A percentile compares a stretch with the other conserved stretches of the same genome.
Evolutionary conservation across 53 echinoderm and acorn worm genomes (phyloP).

Genomic region (Hippasteria phrygiana): DNA sequence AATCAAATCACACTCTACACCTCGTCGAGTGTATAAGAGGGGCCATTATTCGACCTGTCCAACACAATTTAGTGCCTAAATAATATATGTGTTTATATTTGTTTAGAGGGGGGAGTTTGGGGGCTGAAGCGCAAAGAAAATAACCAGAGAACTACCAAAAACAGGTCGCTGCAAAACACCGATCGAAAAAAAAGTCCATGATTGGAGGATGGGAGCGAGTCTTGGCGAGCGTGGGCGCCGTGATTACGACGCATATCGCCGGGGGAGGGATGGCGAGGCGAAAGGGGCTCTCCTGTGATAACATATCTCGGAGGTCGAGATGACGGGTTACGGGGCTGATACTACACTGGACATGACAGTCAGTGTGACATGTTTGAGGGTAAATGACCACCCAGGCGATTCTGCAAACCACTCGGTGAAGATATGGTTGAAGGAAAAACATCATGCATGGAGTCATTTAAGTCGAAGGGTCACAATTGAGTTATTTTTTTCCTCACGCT

Average conservation of each 20-base stretch:
- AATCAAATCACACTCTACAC: background rate
- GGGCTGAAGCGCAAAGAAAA: constrained; percentile 42
- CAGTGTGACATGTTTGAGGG: background rate
- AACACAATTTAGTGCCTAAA: constrained; percentile 48
- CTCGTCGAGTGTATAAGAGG: background rate
- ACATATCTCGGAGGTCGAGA: background rate
- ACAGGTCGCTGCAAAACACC: background rate
- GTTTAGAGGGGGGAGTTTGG: constrained; percentile 38
- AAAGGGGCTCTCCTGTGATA: background rate
- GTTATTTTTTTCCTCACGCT: too few species aligned
- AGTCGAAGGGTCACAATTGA: too few species aligned
- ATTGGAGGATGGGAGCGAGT: background rate
- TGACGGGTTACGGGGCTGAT: background rate
- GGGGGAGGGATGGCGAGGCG: background rate
- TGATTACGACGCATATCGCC: background rate
- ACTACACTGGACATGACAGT: background rate
- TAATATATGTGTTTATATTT: constrained; percentile 55
- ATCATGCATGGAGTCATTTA: too few species aligned
- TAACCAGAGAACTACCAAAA: constrained; percentile 29
- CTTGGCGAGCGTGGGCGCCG: background rate
- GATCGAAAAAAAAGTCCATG: too few species aligned
- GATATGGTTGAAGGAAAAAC: too few species aligned
- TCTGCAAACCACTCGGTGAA: background rate
- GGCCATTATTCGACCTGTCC: constrained; percentile 18
- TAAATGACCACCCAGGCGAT: constrained; percentile 21